phyloP scores from a whole-genome alignment of 2,113 vertebrate genomes.

The Isichthys henryi region DNA sequence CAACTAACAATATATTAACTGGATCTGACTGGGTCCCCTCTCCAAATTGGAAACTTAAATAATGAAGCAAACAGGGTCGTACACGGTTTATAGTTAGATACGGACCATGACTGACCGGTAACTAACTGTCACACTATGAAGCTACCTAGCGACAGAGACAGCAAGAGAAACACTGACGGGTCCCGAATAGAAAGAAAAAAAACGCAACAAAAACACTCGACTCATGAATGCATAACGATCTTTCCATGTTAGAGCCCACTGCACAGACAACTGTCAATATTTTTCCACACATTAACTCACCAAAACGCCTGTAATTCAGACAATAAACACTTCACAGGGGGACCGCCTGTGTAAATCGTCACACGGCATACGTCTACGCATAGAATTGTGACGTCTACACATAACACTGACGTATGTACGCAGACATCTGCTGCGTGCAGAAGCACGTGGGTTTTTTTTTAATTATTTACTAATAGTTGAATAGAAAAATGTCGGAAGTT shows the following conservation, averaged over 20 bases:
- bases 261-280: background rate
- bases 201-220: background rate
- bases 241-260: background rate
- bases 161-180: background rate
- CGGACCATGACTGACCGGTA: background rate
- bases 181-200: background rate
- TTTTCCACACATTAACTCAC: background rate
- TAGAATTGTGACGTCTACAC: constrained; percentile 11
- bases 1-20: background rate
- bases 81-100: background rate
- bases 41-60: background rate
- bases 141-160: background rate
- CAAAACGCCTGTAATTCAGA: constrained; percentile 7
- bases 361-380: background rate
- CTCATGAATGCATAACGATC: background rate
- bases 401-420: constrained; percentile 2
- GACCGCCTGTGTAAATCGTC: constrained; percentile 16
- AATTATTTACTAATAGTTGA: background rate
- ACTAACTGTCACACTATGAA: background rate
- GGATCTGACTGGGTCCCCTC: background rate
- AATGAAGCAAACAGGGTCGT: background rate
- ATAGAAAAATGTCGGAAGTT: background rate
- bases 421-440: background rate
- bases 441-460: background rate
- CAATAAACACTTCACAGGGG: constrained; percentile 18